A percentile compares a stretch with the other conserved stretches of the same genome.
phyloP scores from a whole-genome alignment of 1,140 invertebrate genomes.

The Drosophila novamexicana region DNA sequence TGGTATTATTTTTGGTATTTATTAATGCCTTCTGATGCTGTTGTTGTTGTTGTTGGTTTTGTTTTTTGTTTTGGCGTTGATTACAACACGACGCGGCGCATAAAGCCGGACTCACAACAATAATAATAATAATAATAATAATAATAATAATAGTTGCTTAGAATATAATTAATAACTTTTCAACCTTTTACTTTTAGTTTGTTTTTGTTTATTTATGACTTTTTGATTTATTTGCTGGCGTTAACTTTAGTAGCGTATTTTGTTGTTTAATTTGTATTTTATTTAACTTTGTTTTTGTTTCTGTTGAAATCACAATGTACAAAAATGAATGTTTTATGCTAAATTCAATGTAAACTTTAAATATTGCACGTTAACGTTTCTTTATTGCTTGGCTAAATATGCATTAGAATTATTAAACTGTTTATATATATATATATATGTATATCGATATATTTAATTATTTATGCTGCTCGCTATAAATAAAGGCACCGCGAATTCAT shows the following conservation, averaged over 20 bases:
- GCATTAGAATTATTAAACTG: neutral
- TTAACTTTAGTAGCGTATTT: conserved; percentile 31
- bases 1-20: conserved; percentile 13
- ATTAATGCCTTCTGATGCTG: neutral
- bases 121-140: conserved; percentile 18
- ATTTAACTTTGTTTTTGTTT: conserved; percentile 18
- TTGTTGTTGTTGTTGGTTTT: neutral
- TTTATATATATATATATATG: conserved; percentile 52
- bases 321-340: conserved; percentile 45
- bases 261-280: neutral
- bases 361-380: conserved; percentile 79
- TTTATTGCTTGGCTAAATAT: conserved; percentile 63
- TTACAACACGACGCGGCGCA: conserved; percentile 17
- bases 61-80: neutral
- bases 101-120: conserved; percentile 39
- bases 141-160: conserved; percentile 29
- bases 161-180: conserved; percentile 24
- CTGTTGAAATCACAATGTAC: conserved; percentile 56
- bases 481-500: conserved; percentile 84
- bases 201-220: neutral
- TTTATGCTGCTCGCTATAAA: conserved; percentile 79
- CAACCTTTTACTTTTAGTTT: neutral
- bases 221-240: conserved; percentile 49
- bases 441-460: conserved; percentile 50
- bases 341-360: conserved; percentile 76